These are phyloP conservation scores for Drosophila nigromelanica DNA, from an alignment of 1,140 invertebrate genomes.

Conservation along the genomic window DNA sequence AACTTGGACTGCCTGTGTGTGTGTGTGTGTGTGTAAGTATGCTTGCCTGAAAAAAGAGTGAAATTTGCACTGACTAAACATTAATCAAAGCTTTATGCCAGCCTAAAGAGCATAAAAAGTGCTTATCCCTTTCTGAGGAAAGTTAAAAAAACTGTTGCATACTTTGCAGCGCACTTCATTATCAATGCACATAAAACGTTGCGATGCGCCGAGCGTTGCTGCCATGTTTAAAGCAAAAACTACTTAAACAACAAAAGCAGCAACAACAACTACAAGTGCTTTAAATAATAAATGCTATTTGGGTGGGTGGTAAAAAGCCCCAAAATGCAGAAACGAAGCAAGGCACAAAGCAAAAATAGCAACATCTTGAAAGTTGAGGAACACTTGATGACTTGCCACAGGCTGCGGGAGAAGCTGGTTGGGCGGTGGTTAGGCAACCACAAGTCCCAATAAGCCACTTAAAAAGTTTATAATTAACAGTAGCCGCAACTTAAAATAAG, in stretches of 20 bases:
- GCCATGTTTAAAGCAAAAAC: constrained; percentile 51
- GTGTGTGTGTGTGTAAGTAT: constrained; percentile 5
- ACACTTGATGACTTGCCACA: constrained; percentile 70
- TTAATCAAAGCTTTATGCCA: constrained; percentile 72
- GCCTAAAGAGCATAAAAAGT: constrained; percentile 59
- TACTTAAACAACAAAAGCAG: constrained; percentile 40
- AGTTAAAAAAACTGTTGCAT: constrained; percentile 50
- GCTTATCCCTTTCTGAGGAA: neutral
- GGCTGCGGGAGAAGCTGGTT: neutral
- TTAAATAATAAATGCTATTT: constrained; percentile 62
- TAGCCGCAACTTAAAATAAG: constrained; percentile 48
- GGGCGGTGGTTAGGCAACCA: constrained; percentile 41
- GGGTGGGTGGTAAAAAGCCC: too few species aligned
- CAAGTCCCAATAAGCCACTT: constrained; percentile 81
- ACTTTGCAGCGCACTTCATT: constrained; percentile 59
- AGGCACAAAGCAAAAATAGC: constrained; percentile 40
- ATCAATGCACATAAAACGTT: constrained; percentile 66
- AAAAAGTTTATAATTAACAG: constrained; percentile 82
- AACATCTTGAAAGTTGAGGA: constrained; percentile 73
- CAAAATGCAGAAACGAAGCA: constrained; percentile 27
- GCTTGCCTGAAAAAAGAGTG: neutral
- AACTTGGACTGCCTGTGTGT: neutral
- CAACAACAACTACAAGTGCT: constrained; percentile 17
- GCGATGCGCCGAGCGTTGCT: constrained; percentile 20
- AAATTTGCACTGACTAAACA: constrained; percentile 56